Conservation (phyloP, 2,888 invertebrate species). For the Parnassius orleans region DNA sequence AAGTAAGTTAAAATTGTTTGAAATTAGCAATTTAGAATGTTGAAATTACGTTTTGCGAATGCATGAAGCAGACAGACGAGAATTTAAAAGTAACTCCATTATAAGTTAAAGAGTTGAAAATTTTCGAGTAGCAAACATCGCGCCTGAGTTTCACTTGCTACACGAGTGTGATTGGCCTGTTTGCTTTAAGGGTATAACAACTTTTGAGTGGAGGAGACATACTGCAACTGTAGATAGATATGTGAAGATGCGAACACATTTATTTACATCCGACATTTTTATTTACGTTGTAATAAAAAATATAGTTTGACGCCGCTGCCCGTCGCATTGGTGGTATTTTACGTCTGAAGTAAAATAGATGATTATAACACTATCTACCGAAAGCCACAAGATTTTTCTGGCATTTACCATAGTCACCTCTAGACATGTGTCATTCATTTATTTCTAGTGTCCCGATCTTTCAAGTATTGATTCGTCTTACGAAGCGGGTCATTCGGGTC, state of each 20-base stretch:
- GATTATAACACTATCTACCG: no score
- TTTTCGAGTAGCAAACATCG: constrained; percentile 62
- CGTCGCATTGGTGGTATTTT: no score
- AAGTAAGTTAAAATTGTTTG: constrained; percentile 4
- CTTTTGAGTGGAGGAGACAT: constrained; percentile 60
- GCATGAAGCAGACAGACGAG: constrained; percentile 36
- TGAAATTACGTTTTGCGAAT: constrained; percentile 1
- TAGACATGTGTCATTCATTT: no score
- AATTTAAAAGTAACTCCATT: constrained; percentile 71
- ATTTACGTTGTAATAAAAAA: no score
- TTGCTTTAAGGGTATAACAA: constrained; percentile 55
- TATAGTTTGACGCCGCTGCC: no score
- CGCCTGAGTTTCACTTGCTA: constrained; percentile 53
- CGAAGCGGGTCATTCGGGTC: no score
- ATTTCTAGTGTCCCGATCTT: no score
- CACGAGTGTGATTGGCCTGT: constrained; percentile 63
- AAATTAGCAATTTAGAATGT: constrained; percentile 11
- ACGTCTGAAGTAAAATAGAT: no score
- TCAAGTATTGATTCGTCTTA: no score
- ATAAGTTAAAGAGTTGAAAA: constrained; percentile 61
- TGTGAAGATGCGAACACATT: background rate
- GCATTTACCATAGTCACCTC: no score
- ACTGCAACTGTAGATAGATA: background rate
- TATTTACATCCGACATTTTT: no score
- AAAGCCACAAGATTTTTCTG: no score